Evolutionary conservation across 2,888 invertebrate genomes (phyloP).

Genomic region (Drosophila atroscutellata): DNA sequence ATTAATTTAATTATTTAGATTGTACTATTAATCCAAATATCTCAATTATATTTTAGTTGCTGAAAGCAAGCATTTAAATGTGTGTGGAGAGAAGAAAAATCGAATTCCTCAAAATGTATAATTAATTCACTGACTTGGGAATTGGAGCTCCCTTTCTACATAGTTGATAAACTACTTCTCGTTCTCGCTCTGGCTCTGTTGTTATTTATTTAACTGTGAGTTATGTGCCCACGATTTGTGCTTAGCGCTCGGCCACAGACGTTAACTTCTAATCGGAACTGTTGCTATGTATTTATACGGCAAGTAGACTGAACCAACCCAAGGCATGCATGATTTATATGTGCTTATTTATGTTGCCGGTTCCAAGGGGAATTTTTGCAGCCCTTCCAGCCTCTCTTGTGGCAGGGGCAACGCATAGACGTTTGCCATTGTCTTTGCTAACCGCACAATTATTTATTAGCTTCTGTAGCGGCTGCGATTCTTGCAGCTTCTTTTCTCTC

Average conservation of each 20-base stretch:
- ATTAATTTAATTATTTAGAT: not conserved
- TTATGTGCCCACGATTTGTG: constrained; percentile 34
- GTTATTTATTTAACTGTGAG: constrained; percentile 21
- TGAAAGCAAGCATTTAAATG: not conserved
- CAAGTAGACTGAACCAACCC: constrained; percentile 12
- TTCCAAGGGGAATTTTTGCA: constrained; percentile 46
- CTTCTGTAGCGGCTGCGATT: constrained; percentile 57
- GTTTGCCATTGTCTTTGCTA: constrained; percentile 67
- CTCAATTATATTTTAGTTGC: not conserved
- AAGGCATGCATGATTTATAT: constrained; percentile 71
- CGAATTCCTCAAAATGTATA: not conserved
- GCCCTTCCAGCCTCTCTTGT: constrained; percentile 27
- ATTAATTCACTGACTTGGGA: not conserved
- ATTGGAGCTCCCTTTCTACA: not conserved
- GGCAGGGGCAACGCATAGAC: constrained; percentile 39
- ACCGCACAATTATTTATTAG: constrained; percentile 79
- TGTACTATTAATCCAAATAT: not conserved
- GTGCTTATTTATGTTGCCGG: constrained; percentile 65
- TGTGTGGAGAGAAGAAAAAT: not conserved
- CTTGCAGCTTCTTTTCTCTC: constrained; percentile 16
- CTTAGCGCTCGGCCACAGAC: constrained; percentile 39
- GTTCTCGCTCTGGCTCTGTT: not conserved
- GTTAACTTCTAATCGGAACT: constrained; percentile 64
- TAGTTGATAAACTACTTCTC: not conserved
- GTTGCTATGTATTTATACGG: constrained; percentile 45